phyloP scores from a whole-genome alignment of 2,888 invertebrate species.

The Ormyrus nitidulus region DNA sequence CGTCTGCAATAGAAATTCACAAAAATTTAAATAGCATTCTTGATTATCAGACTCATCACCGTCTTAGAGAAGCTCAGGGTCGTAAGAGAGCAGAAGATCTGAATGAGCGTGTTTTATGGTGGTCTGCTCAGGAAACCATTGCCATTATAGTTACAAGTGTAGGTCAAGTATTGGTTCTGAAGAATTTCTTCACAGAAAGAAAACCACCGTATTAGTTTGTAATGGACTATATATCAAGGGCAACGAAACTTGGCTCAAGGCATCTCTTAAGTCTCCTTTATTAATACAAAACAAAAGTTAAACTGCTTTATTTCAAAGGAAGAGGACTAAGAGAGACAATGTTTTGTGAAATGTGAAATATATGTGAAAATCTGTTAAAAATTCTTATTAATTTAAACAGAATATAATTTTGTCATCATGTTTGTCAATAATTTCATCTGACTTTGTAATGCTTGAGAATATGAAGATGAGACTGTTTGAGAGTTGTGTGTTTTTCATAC shows the following conservation, averaged over 20 bases:
- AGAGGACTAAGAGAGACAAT: constrained; percentile 26
- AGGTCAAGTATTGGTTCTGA: constrained; percentile 92
- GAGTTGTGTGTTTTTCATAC: constrained; percentile 60
- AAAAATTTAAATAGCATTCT: constrained; percentile 91
- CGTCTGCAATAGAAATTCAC: constrained; percentile 92
- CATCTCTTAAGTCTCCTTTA: constrained; percentile 1
- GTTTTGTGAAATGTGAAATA: constrained; percentile 51
- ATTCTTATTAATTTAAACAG: constrained; percentile 40
- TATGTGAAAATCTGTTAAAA: constrained; percentile 33
- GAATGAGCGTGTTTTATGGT: constrained; percentile 94
- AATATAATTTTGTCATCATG: constrained; percentile 32
- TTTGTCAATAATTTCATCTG: constrained; percentile 38
- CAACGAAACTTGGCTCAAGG: constrained; percentile 18
- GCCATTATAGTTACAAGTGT: constrained; percentile 91
- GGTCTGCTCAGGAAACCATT: constrained; percentile 93
- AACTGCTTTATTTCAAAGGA: constrained; percentile 15
- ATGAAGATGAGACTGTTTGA: constrained; percentile 44
- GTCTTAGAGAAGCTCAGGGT: constrained; percentile 94
- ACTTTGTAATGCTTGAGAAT: constrained; percentile 42
- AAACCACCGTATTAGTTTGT: constrained; percentile 61
- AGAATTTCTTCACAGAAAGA: constrained; percentile 88
- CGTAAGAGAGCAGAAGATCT: constrained; percentile 97
- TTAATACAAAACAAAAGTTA: constrained; percentile 23
- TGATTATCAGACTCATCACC: constrained; percentile 98
- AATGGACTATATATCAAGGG: constrained; percentile 4